Base-by-base conservation (phyloP, 2,888 invertebrate species). In the Volucella inanis region DNA sequence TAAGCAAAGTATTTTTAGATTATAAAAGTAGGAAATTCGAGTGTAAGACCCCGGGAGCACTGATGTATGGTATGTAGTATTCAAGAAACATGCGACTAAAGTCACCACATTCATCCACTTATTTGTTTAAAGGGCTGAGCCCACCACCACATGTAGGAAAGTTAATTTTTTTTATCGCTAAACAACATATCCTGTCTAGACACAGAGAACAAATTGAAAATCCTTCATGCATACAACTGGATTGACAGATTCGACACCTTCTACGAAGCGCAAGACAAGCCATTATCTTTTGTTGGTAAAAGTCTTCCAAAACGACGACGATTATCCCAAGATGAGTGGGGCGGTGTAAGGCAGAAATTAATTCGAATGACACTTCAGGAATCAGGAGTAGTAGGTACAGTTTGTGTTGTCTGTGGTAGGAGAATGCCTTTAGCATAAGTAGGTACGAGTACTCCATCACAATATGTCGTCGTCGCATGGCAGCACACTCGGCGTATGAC, bases 141-240 rank as follows among this genome's bases (percentile, higher is more conserved):
- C 22, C n/a, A 12, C 31, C 54, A 54, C 2, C 8, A 31, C 50
- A 52, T 31, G 31, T 18, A 41, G 68, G 41, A 68, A 70, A 52
- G 57, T 75, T 80, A 71, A 80, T 75, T 61, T 49, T 57, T 61
- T 45, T 49, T 68, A 31, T 54, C 14, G 61, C 39, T 55, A 57
- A 67, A 83, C 68, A 67, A 67, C 68, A 64, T 67, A 85, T 85
- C 85, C 85, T 85, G 85, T 85, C 85, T 85, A 85, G 85, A 85
- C 85, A 65, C 55, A 43, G 67, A n/a, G 55, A 49, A 55, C 55
- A 85, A 85, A 85, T 76, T 76, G 67, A 72, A 85, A 85, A 55
- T 62, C 67, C 39, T 59, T 31, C 85, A 67, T 76, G 84, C 75
- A 45, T 22, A 54, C 70, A 39, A 31, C 65, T 22, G 50, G 43